phyloP scores from a whole-genome alignment of 2,888 invertebrate species.

The Ypsolopha sequella region DNA sequence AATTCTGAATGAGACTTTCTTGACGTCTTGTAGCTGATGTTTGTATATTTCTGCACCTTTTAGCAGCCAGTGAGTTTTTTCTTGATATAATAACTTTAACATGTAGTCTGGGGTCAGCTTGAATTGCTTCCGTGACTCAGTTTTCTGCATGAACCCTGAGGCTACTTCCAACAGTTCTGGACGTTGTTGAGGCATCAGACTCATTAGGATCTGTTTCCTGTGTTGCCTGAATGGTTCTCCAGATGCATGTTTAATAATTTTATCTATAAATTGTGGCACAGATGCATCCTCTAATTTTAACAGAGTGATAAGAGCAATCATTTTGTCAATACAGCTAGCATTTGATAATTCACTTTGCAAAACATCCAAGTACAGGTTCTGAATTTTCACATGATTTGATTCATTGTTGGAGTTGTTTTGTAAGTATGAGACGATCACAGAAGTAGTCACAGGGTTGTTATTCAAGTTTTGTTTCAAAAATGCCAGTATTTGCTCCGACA shows the following conservation, averaged over 20 bases:
- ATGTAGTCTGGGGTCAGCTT: conserved; percentile 62
- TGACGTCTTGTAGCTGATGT: conserved; percentile 54
- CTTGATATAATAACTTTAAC: conserved; percentile 61
- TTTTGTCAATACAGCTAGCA: conserved; percentile 36
- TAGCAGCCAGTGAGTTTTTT: conserved; percentile 58
- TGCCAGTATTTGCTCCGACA: conserved; percentile 33
- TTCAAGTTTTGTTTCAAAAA: conserved; percentile 57
- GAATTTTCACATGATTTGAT: conserved; percentile 30
- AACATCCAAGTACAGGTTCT: conserved; percentile 40
- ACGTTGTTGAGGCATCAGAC: conserved; percentile 45
- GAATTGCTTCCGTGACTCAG: conserved; percentile 52
- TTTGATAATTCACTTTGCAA: conserved; percentile 41
- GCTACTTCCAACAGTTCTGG: conserved; percentile 41
- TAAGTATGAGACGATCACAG: conserved; percentile 35
- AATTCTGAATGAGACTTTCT: conserved; percentile 58
- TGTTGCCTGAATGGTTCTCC: conserved; percentile 47
- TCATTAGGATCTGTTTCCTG: conserved; percentile 55
- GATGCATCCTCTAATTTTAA: conserved; percentile 41
- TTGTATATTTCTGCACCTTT: conserved; percentile 59
- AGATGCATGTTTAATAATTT: conserved; percentile 39
- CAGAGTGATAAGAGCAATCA: conserved; percentile 45
- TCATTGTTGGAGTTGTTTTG: conserved; percentile 29
- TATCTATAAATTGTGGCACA: conserved; percentile 31
- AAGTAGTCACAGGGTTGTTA: conserved; percentile 52
- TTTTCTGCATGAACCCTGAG: conserved; percentile 45